Evolutionary conservation across 2,797 vertebrate genomes (phyloP).

Genomic region (Scolopax rusticola): DNA sequence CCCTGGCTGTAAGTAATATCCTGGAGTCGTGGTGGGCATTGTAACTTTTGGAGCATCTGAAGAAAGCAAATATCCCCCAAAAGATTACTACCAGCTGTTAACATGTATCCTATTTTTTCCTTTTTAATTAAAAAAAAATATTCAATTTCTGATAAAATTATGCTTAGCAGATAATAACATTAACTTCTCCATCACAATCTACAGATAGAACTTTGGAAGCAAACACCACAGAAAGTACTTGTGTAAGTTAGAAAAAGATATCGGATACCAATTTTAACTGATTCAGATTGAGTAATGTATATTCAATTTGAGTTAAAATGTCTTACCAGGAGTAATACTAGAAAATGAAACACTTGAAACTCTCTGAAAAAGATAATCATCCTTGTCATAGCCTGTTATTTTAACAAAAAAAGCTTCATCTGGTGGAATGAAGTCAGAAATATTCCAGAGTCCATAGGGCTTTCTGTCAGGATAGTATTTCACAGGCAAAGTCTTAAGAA

Average conservation of each 20-base stretch:
- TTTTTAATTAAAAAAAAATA: neutral
- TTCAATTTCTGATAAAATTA: neutral
- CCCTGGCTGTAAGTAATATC: slow-evolving; percentile 93
- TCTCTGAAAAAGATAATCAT: slow-evolving; percentile 93
- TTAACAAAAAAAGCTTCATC: slow-evolving; percentile 94
- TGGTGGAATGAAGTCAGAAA: slow-evolving; percentile 94
- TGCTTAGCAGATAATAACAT: neutral
- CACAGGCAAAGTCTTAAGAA: slow-evolving; percentile 91
- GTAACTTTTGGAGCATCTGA: slow-evolving; percentile 90
- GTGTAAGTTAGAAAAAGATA: neutral
- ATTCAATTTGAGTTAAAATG: neutral
- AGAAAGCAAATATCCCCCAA: neutral
- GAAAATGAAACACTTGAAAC: slow-evolving; percentile 97
- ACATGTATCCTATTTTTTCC: neutral
- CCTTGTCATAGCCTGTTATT: slow-evolving; percentile 90
- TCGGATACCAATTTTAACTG: neutral
- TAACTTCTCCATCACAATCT: neutral
- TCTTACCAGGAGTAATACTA: slow-evolving; percentile 91
- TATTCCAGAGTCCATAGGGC: slow-evolving; percentile 93
- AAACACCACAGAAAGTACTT: neutral
- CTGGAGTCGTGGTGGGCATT: slow-evolving; percentile 88
- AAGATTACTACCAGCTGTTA: neutral
- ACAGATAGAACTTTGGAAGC: neutral
- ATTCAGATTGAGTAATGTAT: neutral
- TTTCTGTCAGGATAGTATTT: slow-evolving; percentile 88